These are phyloP conservation scores for Neosalanx taihuensis DNA, from an alignment of 2,797 vertebrate genomes.

Conservation along the genomic window DNA sequence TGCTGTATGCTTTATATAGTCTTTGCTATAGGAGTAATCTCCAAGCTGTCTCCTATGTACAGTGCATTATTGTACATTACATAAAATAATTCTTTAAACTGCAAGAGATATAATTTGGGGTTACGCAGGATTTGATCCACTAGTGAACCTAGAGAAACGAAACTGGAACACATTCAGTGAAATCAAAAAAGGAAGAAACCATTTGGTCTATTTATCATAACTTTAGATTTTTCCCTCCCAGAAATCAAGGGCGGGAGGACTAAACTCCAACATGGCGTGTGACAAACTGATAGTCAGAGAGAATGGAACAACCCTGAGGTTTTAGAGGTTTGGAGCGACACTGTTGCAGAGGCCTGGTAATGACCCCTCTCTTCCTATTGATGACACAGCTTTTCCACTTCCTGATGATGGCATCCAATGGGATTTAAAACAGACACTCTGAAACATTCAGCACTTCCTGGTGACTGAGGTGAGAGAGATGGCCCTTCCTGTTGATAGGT, in stretches of 20 bases:
- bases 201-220: too few species aligned
- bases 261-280: too few species aligned
- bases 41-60: neutral
- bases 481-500: conserved; percentile 27
- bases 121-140: neutral
- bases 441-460: conserved; percentile 34
- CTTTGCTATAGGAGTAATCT: conserved; percentile 8
- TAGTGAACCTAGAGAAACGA: neutral
- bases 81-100: neutral
- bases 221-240: too few species aligned
- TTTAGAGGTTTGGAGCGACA: conserved; percentile 3
- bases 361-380: conserved; percentile 11
- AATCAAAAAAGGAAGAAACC: too few species aligned
- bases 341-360: neutral
- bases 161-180: neutral
- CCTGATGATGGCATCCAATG: conserved; percentile 31
- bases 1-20: too few species aligned
- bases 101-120: neutral
- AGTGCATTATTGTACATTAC: neutral
- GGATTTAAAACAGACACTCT: conserved; percentile 19
- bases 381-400: conserved; percentile 28
- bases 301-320: neutral
- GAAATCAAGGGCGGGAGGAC: too few species aligned
- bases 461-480: conserved; percentile 21
- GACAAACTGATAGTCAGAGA: too few species aligned